Conservation (phyloP, 2,888 invertebrate genomes). For the Leptarthrus brevirostris region DNA sequence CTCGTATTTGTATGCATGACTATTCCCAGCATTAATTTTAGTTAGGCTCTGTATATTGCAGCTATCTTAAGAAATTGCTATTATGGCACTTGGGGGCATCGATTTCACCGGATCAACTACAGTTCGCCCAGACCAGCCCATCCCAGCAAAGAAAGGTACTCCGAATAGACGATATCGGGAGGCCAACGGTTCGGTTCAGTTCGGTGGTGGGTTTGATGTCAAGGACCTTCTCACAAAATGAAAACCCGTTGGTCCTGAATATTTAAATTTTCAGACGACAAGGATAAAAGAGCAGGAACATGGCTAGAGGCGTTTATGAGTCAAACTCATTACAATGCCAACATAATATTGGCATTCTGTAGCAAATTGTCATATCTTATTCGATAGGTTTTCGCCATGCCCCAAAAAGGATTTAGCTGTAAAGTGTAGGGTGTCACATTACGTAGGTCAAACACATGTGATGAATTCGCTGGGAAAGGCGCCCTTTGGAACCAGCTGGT, state of each 20-base stretch:
- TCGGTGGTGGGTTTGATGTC: background rate
- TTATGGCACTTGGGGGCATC: background rate
- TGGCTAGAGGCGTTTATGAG: background rate
- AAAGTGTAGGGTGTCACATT: background rate
- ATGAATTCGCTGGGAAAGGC: background rate
- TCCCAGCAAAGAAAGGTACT: too few species aligned
- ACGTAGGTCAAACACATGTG: conserved; percentile 9
- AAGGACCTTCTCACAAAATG: background rate
- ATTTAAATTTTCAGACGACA: background rate
- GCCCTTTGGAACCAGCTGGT: background rate
- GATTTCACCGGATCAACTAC: background rate
- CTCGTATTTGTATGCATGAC: background rate
- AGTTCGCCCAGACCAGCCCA: background rate
- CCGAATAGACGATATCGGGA: too few species aligned
- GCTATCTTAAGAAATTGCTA: background rate
- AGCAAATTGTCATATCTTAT: background rate
- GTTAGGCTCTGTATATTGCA: background rate
- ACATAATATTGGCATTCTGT: background rate
- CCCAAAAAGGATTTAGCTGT: background rate
- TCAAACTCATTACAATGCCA: background rate
- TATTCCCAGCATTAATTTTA: background rate
- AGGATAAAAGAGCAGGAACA: background rate
- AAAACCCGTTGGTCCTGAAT: background rate
- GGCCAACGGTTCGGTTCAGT: background rate
- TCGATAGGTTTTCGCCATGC: background rate